Evolutionary conservation across 1,140 invertebrate species (phyloP), one percentile per base, ranked within the genome.

Genomic region (Acromyrmex heyeri): DNA sequence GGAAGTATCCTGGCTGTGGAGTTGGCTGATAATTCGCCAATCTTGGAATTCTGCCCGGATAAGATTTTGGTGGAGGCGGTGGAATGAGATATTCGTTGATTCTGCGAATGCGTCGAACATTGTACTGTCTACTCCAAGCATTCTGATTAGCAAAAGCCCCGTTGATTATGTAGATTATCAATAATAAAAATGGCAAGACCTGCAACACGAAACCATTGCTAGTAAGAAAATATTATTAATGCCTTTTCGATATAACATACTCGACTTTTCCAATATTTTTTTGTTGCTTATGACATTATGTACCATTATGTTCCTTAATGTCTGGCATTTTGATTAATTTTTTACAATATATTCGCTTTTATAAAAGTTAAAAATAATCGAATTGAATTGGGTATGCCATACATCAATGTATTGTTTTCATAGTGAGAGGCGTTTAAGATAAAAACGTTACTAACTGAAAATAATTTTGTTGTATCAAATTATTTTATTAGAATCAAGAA

Each of bases 51-150:
- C 90, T 87, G 4, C 85, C 53, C 0, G 88, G 73, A n/a, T 76
- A 78, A 30, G 77, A 48, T 30, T 30, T 90, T 3, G 64, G 78
- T 1, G 77, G 70, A 0, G 92, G 91, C 1, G 94, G 94, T 82
- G 95, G 95, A 18, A 93, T 89, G n/a, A 95, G 72, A 24, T 92
- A 95, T 72, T 95, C 94, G 65, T 92, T 87, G 18, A 88, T 86
- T 78, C 91, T 91, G 76, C 92, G 91, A 82, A 77, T 89, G 8
- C 73, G 87, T 44, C 79, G 87, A 48, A 72, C 16, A 2, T 57
- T 44, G 14, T 82, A 73, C 12, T 87, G 81, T 62, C 73, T 88
- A 70, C 85, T 86, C 81, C 90, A 90, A 24, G 59, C 86, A 89
- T 88, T 91, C 72, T 89, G 91, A 86, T 90, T 86, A 7, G 87